Base-by-base conservation (phyloP, 2,888 invertebrate genomes). In the Lysandra bellargus region DNA sequence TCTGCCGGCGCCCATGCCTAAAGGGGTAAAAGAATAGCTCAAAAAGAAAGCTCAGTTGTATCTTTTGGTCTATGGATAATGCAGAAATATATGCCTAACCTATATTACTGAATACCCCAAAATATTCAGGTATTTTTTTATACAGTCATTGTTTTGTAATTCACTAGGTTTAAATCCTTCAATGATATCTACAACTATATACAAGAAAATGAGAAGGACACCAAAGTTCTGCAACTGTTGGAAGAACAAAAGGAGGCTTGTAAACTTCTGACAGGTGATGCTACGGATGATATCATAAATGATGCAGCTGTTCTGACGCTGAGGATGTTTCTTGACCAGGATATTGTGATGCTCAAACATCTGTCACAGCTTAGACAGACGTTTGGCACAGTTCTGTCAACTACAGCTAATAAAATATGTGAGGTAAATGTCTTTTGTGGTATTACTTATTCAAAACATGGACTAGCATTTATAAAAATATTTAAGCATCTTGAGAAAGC, bases 301-400 rank as follows among this genome's bases (percentile, higher is more conserved):
- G 96, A 96, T 88, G 95, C 96, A 0, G 88, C 96, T 0, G 90
- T 97, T 0, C 95, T 95, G 84, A 89, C 96, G 0, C 89, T 97
- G 2, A 91, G 95, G 83, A 89, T 96, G 86, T 95, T 97, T 84
- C 88, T 97, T 1, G 95, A 96, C 78, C 95, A 96, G 80, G 95
- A 95, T 78, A 90, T 95, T 78, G 92, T 97, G 9, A 95, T 95
- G 86, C 90, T 95, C 64, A 95, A 95, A 82, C 96, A 96, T 85
- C 87, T 95, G 2, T 90, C 94, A 2, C 90, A 95, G 79, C 86
- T 97, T 17, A 93, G 95, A 80, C 93, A 95, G 79, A 94, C 95
- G 83, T 96, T 97, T 88, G 97, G 96, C 0, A 90, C 92, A 72
- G 93, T 96, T 44, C 92, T 95, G 1, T 90, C 93, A 7, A 88